Evolutionary conservation across 2,888 invertebrate genomes (phyloP), one percentile per base, ranked within the genome.

Genomic region (Petrolisthes manimaculis): DNA sequence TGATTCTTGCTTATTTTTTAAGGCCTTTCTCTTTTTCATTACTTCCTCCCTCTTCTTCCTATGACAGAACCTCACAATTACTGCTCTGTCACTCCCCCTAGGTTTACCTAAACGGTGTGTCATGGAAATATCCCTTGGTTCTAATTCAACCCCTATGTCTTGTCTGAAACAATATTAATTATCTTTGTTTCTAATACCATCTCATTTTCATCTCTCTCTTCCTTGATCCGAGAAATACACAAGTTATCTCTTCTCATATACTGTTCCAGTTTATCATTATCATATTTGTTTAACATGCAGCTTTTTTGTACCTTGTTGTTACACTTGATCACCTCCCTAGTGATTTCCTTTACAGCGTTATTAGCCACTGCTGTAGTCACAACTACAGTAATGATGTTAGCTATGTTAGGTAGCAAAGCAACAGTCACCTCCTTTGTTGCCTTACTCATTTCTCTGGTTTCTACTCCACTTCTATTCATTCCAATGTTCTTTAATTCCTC

Each of bases 11-110:
- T n/a, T n/a, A n/a, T n/a, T n/a, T 18, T 37, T 77, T 81, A 12
- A 18, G 9, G n/a, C 12, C 14, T 67, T 81, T n/a, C 67, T 24
- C 8, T 81, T 81, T 4, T 37, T 4, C 81, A 67, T 81, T 67
- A 81, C 37, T 67, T 81, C 61, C 3, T 81, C 67, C 37, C 67
- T 81, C n/a, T 61, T 24, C 61, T 81, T 77, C 18, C 77, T 77
- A 37, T 77, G 79, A 67, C 67, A 81, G 9, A 81, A 81, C 8
- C 67, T 0, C 12, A 81, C 81, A 81, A 81, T 81, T 51, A 81
- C 81, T 61, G 61, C 67, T 37, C 67, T 61, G 67, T 51, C 67
- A 18, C 83, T n/a, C 21, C 51, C 81, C 9, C 37, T 0, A 5
- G 67, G 24, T n/a, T 67, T 81, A 6, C 67, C 81, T 9, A 67